Evolutionary conservation across 2,113 vertebrate genomes (phyloP).

Genomic region (Nestor notabilis): DNA sequence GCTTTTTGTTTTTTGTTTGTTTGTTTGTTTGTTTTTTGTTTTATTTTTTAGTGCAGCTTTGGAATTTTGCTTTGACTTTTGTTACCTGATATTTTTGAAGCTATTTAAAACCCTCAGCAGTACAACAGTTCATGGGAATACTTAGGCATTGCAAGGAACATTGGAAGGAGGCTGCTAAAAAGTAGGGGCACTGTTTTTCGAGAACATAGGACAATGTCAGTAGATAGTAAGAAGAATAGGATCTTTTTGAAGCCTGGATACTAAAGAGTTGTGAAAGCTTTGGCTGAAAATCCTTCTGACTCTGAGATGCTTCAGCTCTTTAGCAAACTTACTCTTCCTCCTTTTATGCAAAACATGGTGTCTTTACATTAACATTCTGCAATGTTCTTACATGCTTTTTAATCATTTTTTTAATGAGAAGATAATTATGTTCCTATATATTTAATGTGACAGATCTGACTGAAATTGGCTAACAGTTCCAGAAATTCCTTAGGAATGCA

Average conservation of each 20-base stretch:
- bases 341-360: background rate
- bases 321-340: background rate
- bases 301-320: background rate
- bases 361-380: conserved; percentile 19
- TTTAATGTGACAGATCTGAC: conserved; percentile 23
- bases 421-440: background rate
- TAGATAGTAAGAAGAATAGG: background rate
- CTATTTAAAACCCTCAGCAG: background rate
- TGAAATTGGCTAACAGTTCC: background rate
- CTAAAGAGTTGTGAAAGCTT: background rate
- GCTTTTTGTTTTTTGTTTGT: background rate
- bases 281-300: background rate
- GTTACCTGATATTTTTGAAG: background rate
- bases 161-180: background rate
- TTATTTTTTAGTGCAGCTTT: background rate
- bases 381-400: background rate
- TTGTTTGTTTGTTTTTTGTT: background rate
- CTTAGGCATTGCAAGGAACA: background rate
- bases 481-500: background rate
- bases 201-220: background rate
- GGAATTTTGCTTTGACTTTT: background rate
- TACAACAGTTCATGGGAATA: background rate
- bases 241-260: background rate
- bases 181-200: background rate
- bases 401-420: conserved; percentile 17